These are phyloP conservation scores for Lithobius niger DNA, from an alignment of 1,140 invertebrate species.

Conservation along the genomic window DNA sequence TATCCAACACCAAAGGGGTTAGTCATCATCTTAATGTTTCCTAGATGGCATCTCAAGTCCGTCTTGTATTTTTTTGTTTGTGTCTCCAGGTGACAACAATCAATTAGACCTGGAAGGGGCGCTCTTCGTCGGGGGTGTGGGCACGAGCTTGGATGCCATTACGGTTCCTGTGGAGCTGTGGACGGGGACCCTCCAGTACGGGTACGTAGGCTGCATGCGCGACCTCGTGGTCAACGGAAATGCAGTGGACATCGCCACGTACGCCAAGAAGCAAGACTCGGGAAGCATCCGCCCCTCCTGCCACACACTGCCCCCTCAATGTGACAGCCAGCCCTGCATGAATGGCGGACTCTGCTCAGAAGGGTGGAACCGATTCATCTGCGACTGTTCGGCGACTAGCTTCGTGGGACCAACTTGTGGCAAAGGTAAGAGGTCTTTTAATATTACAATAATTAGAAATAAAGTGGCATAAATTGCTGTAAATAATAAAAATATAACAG, in stretches of 20 bases:
- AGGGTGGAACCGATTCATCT: slow-evolving; percentile 92
- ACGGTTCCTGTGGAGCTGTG: slow-evolving; percentile 73
- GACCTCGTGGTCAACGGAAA: slow-evolving; percentile 87
- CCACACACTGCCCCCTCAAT: slow-evolving; percentile 64
- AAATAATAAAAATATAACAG: no score
- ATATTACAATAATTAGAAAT: no score
- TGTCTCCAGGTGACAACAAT: slow-evolving; percentile 56
- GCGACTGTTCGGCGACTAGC: slow-evolving; percentile 81
- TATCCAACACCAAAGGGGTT: no score
- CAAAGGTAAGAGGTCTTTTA: slow-evolving; percentile 60
- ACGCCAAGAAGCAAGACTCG: slow-evolving; percentile 76
- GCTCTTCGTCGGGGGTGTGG: slow-evolving; percentile 77
- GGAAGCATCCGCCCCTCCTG: slow-evolving; percentile 78
- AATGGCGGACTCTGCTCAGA: slow-evolving; percentile 79
- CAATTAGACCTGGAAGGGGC: slow-evolving; percentile 77
- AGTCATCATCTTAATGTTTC: no score
- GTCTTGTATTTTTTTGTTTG: slow-evolving; percentile 14
- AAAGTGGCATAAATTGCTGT: no score
- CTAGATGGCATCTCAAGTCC: no score
- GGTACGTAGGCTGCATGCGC: slow-evolving; percentile 89
- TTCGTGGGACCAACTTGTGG: slow-evolving; percentile 86
- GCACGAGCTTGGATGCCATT: slow-evolving; percentile 34
- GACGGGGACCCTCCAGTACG: slow-evolving; percentile 74
- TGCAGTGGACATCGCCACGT: slow-evolving; percentile 75
- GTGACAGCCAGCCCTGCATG: slow-evolving; percentile 70